Conservation (phyloP, 2,888 invertebrate genomes). For the Plusia festucae region DNA sequence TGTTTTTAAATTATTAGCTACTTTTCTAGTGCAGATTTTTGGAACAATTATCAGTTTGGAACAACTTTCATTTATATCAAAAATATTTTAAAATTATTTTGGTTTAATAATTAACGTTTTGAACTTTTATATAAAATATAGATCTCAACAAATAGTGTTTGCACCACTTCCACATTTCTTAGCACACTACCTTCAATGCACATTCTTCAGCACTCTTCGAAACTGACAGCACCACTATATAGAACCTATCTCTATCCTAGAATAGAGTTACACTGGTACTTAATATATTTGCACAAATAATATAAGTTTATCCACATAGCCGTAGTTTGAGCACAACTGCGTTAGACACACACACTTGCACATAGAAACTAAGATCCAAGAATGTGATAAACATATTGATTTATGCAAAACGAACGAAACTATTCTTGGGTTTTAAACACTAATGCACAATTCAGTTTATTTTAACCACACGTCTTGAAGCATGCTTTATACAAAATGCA, state of each 20-base stretch:
- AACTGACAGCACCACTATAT: constrained; percentile 73
- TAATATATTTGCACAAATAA: constrained; percentile 80
- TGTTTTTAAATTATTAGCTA: too few species aligned
- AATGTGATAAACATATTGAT: constrained; percentile 66
- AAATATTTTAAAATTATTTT: background rate
- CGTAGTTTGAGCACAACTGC: constrained; percentile 81
- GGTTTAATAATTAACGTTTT: background rate
- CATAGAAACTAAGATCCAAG: constrained; percentile 78
- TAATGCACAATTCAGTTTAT: constrained; percentile 52
- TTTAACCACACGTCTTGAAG: constrained; percentile 57
- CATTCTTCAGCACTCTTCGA: constrained; percentile 80
- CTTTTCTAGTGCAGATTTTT: too few species aligned
- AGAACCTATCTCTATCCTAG: constrained; percentile 84
- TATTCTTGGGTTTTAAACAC: constrained; percentile 68
- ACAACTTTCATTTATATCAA: too few species aligned
- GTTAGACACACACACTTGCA: constrained; percentile 81
- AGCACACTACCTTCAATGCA: constrained; percentile 86
- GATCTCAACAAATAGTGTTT: constrained; percentile 83
- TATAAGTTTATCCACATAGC: constrained; percentile 82
- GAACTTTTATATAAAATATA: constrained; percentile 65
- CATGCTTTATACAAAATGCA: constrained; percentile 64
- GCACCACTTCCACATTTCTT: constrained; percentile 86
- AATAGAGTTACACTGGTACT: constrained; percentile 79
- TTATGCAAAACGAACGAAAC: constrained; percentile 49
- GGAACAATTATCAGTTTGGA: too few species aligned